These are phyloP conservation scores for Sapayoa aenigma DNA, from an alignment of 2,113 vertebrate species.

Conservation along the genomic window DNA sequence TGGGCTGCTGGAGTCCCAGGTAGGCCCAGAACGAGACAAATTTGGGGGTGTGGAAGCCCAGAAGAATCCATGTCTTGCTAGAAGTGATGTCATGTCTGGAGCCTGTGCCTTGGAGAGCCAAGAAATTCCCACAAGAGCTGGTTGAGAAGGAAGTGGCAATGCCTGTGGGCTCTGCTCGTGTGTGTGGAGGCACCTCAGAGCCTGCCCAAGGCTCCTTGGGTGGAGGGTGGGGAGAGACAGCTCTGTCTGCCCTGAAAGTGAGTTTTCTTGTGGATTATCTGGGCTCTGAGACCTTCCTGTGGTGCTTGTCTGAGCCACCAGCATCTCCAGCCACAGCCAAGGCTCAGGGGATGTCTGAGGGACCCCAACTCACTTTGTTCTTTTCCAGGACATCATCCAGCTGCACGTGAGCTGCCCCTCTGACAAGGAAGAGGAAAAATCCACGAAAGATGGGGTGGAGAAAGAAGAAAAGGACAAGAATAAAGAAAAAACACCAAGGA, in stretches of 20 bases:
- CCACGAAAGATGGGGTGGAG: conserved; percentile 90
- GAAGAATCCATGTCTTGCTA: background rate
- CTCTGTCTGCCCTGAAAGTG: background rate
- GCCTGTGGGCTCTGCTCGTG: background rate
- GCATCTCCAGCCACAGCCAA: background rate
- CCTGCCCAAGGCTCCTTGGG: background rate
- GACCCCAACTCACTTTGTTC: background rate
- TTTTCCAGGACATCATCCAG: conserved; percentile 90
- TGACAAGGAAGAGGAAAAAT: conserved; percentile 97
- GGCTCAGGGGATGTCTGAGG: background rate
- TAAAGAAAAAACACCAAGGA: conserved; percentile 90
- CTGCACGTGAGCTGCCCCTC: conserved; percentile 96
- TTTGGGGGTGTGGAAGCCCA: background rate
- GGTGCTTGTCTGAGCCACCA: background rate
- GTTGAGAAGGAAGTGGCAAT: background rate
- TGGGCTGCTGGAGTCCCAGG: conserved; percentile 87
- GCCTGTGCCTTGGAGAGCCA: background rate
- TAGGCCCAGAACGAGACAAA: conserved; percentile 16
- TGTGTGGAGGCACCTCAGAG: background rate
- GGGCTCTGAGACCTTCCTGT: background rate
- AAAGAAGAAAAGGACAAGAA: conserved; percentile 96
- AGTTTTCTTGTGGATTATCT: background rate
- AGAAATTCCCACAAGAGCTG: background rate
- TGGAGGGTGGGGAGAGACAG: background rate
- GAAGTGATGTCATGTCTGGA: background rate